These are phyloP conservation scores for Xiphophorus maculatus DNA, from an alignment of 2,113 vertebrate species.

Conservation along the genomic window DNA sequence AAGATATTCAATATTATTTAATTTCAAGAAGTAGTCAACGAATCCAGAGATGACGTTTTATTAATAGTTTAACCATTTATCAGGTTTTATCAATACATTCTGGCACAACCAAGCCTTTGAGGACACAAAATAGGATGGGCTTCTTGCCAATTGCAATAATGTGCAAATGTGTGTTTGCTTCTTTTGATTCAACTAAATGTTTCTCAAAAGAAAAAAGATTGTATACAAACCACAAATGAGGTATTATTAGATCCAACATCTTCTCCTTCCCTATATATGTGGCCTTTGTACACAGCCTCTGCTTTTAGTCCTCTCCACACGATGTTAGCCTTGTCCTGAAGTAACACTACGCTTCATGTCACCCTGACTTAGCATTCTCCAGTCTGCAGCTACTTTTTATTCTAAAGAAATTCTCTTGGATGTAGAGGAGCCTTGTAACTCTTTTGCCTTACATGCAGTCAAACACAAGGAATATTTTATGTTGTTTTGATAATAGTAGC, in stretches of 20 bases:
- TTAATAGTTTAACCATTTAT: too few relatives aligned
- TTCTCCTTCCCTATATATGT: not conserved
- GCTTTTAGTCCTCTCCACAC: constrained; percentile 23
- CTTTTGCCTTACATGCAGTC: constrained; percentile 19
- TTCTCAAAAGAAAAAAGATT: not conserved
- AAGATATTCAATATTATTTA: too few relatives aligned
- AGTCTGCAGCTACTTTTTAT: constrained; percentile 14
- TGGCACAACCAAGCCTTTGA: too few relatives aligned
- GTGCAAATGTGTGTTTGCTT: not conserved
- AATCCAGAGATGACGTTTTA: too few relatives aligned
- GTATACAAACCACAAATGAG: too few relatives aligned
- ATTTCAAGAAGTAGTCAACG: too few relatives aligned
- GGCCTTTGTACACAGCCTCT: constrained; percentile 16
- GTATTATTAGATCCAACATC: not conserved
- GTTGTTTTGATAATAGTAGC: constrained; percentile 2
- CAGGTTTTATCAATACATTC: too few relatives aligned
- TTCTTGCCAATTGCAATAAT: not conserved
- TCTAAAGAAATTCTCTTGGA: constrained; percentile 29
- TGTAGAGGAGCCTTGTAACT: constrained; percentile 19
- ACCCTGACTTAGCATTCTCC: constrained; percentile 29
- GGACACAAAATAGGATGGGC: too few relatives aligned
- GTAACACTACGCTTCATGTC: constrained; percentile 51
- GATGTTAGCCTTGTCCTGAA: constrained; percentile 53
- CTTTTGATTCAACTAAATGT: not conserved
- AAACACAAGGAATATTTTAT: constrained; percentile 13